Percentiles rank a stretch among this genome's conserved stretches.
Evolutionary conservation across 2,113 vertebrate genomes (phyloP).

Genomic region (Numenius arquata): DNA sequence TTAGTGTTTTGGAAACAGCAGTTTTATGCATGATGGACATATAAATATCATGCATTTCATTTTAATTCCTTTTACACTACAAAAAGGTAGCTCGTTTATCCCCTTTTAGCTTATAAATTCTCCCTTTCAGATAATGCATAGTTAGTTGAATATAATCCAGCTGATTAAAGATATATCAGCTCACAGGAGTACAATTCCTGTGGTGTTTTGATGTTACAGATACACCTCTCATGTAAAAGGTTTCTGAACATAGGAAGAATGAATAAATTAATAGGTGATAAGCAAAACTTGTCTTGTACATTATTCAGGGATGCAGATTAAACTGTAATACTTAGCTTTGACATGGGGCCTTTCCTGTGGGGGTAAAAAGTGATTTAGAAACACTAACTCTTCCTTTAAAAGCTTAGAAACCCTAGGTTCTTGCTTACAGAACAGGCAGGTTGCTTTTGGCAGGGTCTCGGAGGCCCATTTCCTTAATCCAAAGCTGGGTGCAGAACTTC

Average conservation of each 20-base stretch:
- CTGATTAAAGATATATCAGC: neutral
- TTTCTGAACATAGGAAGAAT: neutral
- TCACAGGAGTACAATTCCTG: neutral
- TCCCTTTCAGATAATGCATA: neutral
- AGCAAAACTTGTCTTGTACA: neutral
- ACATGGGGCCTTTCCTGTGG: neutral
- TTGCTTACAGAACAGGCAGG: neutral
- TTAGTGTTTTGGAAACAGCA: neutral
- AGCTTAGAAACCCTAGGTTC: neutral
- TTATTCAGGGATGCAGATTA: neutral
- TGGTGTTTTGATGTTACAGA: neutral
- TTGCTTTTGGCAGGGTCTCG: neutral
- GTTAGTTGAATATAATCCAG: neutral
- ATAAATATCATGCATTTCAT: neutral
- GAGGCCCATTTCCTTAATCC: neutral
- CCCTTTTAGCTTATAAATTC: neutral
- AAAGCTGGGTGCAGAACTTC: neutral
- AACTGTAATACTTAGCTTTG: neutral
- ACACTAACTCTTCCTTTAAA: neutral
- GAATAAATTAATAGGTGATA: neutral
- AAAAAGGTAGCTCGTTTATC: neutral
- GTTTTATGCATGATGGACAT: neutral
- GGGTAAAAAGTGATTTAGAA: neutral
- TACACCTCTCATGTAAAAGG: neutral
- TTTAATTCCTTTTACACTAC: neutral